Evolutionary conservation across 2,888 invertebrate species (phyloP).

Genomic region (Metopia argyrocephala): DNA sequence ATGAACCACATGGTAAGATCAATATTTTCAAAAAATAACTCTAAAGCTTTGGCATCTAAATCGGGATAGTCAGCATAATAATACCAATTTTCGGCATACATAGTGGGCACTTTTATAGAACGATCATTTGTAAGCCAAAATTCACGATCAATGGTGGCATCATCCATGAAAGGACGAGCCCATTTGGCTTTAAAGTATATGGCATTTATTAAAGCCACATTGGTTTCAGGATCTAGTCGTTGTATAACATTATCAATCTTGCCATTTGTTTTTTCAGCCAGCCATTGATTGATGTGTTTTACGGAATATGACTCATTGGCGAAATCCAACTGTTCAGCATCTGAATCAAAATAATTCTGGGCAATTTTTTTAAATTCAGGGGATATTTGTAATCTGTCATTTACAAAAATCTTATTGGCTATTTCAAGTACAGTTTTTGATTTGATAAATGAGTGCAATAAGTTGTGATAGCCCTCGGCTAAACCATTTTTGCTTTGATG

Average conservation of each 20-base stretch:
- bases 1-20: conserved; percentile 88
- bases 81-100: conserved; percentile 82
- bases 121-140: conserved; percentile 83
- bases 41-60: conserved; percentile 82
- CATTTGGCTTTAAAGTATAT: conserved; percentile 93
- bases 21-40: conserved; percentile 86
- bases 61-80: conserved; percentile 80
- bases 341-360: conserved; percentile 83
- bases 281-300: conserved; percentile 88
- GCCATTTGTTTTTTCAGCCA: conserved; percentile 86
- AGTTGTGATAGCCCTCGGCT: conserved; percentile 72
- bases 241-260: conserved; percentile 89
- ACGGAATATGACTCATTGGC: conserved; percentile 79
- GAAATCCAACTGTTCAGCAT: conserved; percentile 84
- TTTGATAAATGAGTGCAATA: conserved; percentile 74
- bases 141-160: conserved; percentile 81
- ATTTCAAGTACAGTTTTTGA: conserved; percentile 79
- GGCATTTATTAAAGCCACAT: conserved; percentile 89
- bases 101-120: conserved; percentile 83
- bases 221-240: conserved; percentile 81
- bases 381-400: conserved; percentile 81
- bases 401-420: conserved; percentile 87
- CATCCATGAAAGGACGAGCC: conserved; percentile 84
- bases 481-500: conserved; percentile 72
- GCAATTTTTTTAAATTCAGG: conserved; percentile 81